Percentiles rank a stretch among this genome's conserved stretches.
Conservation (phyloP, 2,888 invertebrate genomes). For the Epirrhoe alternata region DNA sequence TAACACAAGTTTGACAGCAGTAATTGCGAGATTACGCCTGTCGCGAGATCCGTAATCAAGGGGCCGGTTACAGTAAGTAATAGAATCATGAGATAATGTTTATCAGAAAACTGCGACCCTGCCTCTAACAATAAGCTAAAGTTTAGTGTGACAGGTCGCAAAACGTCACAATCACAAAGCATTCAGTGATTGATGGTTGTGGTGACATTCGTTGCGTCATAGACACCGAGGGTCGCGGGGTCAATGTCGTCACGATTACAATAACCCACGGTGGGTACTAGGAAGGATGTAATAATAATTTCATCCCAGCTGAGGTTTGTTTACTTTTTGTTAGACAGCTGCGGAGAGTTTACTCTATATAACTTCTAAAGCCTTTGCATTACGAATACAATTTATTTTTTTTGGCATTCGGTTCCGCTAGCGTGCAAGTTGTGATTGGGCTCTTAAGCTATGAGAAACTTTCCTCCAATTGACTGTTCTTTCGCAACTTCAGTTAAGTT, state of each 20-base stretch:
- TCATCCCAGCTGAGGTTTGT: slow-evolving; percentile 52
- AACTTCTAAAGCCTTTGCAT: slow-evolving; percentile 15
- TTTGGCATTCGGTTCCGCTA: slow-evolving; percentile 17
- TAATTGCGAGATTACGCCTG: no score
- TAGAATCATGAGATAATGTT: background rate
- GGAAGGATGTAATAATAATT: slow-evolving; percentile 55
- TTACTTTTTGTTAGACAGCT: slow-evolving; percentile 32
- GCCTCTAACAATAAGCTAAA: slow-evolving; percentile 22
- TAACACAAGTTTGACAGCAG: no score
- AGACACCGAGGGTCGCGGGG: slow-evolving; percentile 71
- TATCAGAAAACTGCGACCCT: background rate
- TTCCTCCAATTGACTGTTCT: slow-evolving; percentile 27
- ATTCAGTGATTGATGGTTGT: slow-evolving; percentile 77
- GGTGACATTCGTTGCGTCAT: slow-evolving; percentile 76
- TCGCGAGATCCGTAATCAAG: no score
- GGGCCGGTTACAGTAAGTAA: background rate
- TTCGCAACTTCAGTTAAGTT: slow-evolving; percentile 27
- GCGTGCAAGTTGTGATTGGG: slow-evolving; percentile 29
- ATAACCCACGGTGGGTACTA: slow-evolving; percentile 57
- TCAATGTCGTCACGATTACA: slow-evolving; percentile 77
- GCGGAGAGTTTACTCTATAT: slow-evolving; percentile 22
- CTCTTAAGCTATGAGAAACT: slow-evolving; percentile 32
- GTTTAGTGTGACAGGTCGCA: slow-evolving; percentile 60
- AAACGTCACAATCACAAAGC: slow-evolving; percentile 77
- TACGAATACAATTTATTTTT: slow-evolving; percentile 19